A percentile compares a stretch with the other conserved stretches of the same genome.
phyloP scores from a whole-genome alignment of 2,888 invertebrate genomes.

The Lymantria monacha region DNA sequence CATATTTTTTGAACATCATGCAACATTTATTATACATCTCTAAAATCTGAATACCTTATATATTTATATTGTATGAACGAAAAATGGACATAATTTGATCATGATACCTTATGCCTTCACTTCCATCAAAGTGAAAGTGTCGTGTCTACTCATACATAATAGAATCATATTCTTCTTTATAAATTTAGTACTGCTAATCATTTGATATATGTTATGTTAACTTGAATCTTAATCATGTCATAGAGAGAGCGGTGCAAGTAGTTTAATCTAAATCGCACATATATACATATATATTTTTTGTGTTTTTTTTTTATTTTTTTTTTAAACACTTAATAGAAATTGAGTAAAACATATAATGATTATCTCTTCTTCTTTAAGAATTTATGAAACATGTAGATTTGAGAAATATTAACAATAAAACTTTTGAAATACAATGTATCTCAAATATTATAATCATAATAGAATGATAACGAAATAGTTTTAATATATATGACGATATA shows the following conservation, averaged over 20 bases:
- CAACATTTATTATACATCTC: background rate
- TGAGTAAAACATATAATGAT: constrained; percentile 47
- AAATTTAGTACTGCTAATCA: background rate
- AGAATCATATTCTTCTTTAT: background rate
- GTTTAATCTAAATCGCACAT: constrained; percentile 21
- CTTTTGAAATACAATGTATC: constrained; percentile 9
- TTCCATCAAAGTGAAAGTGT: constrained; percentile 28
- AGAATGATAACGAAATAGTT: constrained; percentile 25
- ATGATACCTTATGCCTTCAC: too few relatives aligned
- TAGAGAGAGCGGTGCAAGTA: constrained; percentile 14
- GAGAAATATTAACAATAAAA: constrained; percentile 35
- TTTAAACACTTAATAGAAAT: constrained; percentile 33
- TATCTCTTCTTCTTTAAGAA: constrained; percentile 44
- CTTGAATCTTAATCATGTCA: constrained; percentile 6
- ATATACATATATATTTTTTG: too few relatives aligned
- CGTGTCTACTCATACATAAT: constrained; percentile 14
- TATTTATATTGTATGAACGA: too few relatives aligned
- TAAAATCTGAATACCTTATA: too few relatives aligned
- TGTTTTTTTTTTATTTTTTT: constrained; percentile 21
- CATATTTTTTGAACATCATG: too few relatives aligned
- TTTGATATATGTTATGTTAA: too few relatives aligned
- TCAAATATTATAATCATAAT: constrained; percentile 17
- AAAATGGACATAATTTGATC: too few relatives aligned
- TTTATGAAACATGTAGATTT: constrained; percentile 48
- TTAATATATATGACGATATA: background rate